A percentile compares a stretch with the other conserved stretches of the same genome.
Conservation (phyloP, 2,113 vertebrate species). For the Heliornis fulica region DNA sequence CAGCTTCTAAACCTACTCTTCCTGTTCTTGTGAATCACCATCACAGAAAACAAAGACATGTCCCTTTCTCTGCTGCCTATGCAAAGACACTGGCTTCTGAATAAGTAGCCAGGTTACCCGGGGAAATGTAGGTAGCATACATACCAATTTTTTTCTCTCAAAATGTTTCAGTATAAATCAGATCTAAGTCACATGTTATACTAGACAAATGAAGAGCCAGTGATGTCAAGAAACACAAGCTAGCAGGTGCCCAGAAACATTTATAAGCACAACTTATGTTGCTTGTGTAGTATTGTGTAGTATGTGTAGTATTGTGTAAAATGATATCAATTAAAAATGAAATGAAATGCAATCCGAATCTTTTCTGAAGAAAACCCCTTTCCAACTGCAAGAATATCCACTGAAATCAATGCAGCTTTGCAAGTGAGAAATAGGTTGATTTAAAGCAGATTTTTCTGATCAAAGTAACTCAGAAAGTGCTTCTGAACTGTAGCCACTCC, state of each 20-base stretch:
- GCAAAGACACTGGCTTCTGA: background rate
- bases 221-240: background rate
- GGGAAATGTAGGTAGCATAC: background rate
- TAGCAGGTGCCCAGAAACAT: background rate
- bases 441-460: background rate
- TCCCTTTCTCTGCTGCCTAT: background rate
- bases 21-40: background rate
- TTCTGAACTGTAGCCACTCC: background rate
- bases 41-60: background rate
- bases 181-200: background rate
- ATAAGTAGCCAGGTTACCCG: background rate
- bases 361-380: background rate
- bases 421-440: background rate
- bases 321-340: too few species aligned
- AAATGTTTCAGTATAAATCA: background rate
- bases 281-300: background rate
- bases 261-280: rapidly evolving
- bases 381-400: background rate
- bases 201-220: background rate
- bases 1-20: background rate
- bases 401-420: background rate
- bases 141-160: background rate
- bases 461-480: background rate
- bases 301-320: too few species aligned
- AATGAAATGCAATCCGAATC: background rate